Evolutionary conservation across 1,140 invertebrate genomes (phyloP).

Genomic region (Drosophila busckii): DNA sequence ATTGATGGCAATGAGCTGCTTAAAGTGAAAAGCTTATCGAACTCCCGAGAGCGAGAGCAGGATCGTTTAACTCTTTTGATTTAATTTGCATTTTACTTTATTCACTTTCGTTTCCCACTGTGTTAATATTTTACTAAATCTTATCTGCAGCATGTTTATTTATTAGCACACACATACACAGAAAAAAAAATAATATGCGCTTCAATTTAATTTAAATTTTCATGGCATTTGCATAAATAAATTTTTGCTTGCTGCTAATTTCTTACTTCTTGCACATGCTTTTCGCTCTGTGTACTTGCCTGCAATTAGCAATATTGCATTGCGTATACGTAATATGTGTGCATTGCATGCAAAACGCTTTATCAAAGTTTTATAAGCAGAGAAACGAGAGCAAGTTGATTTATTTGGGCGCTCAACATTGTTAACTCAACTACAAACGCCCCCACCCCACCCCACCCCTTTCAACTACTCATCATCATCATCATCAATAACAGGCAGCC

Average conservation of each 20-base stretch:
- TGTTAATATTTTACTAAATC: too few relatives aligned
- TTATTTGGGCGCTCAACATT: slow-evolving; percentile 72
- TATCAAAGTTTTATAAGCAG: slow-evolving; percentile 76
- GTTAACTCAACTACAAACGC: slow-evolving; percentile 59
- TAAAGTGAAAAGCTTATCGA: too few relatives aligned
- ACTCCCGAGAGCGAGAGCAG: too few relatives aligned
- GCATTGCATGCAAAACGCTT: slow-evolving; percentile 56
- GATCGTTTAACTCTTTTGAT: too few relatives aligned
- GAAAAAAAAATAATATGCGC: too few relatives aligned
- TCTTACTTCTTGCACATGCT: too few relatives aligned
- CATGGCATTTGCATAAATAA: too few relatives aligned
- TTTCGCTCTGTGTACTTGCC: too few relatives aligned
- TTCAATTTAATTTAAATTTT: too few relatives aligned
- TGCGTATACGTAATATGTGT: slow-evolving; percentile 38
- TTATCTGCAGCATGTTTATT: slow-evolving; percentile 10
- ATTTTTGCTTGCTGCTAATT: too few relatives aligned
- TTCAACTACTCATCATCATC: slow-evolving; percentile 51
- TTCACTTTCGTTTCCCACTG: slow-evolving; percentile 1
- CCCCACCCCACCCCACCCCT: slow-evolving; percentile 12
- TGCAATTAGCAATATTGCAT: slow-evolving; percentile 76
- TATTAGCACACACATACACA: slow-evolving; percentile 55
- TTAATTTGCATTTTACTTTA: slow-evolving; percentile 4
- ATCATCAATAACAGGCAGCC: slow-evolving; percentile 57
- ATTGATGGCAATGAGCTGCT: too few relatives aligned
- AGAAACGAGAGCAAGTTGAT: slow-evolving; percentile 67